Base-by-base conservation (phyloP, 2,113 vertebrate species). In the Saccopteryx leptura region DNA sequence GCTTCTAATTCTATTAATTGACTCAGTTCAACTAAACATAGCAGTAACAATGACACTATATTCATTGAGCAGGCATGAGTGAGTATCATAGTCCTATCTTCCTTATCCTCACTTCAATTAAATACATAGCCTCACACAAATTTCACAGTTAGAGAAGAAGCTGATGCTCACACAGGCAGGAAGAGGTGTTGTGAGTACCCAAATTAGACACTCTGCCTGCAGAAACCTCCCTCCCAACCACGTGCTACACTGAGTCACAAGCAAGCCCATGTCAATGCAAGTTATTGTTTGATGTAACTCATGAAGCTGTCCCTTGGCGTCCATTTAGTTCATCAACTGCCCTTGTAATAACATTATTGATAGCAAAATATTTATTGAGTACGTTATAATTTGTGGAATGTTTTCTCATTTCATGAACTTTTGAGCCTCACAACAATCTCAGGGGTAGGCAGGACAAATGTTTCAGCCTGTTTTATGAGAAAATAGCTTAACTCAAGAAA, bases 21-120 rank as follows among this genome's bases (percentile, higher is more conserved):
- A 58, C 56, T 80, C 58, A 61, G 21, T 46, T 72, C 31, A 50
- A 9, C 58, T 10, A 60, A 31, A 50, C 31, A 14, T 19, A 2
- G 3, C 54, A 3, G 12, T 8, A 31, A 21, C 4, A 12, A 6
- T 21, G 39, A 18, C 2, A 3, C 31, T 14, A 5, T 9, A 17
- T 28, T 17, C 7, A 60, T 4, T 15, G 60, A 63, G 23, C 33
- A 23, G 10, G 19, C 5, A 11, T n/a, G 19, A 6, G 39, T 74
- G 65, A 19, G 9, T 6, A 0, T 7, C 5, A 7, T 1, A 11
- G 7, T 9, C 17, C 12, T 23, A 2, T 46, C 46, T 24, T 7
- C 13, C 19, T 50, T 7, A 9, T 50, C 15, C 15, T 52, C 8
- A 50, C 23, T 23, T 21, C 66, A 46, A 0, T 31, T 31, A 18